Evolutionary conservation across 2,888 invertebrate genomes (phyloP), one percentile per base, ranked within the genome.

Genomic region (Nematopogon swammerdamellus): DNA sequence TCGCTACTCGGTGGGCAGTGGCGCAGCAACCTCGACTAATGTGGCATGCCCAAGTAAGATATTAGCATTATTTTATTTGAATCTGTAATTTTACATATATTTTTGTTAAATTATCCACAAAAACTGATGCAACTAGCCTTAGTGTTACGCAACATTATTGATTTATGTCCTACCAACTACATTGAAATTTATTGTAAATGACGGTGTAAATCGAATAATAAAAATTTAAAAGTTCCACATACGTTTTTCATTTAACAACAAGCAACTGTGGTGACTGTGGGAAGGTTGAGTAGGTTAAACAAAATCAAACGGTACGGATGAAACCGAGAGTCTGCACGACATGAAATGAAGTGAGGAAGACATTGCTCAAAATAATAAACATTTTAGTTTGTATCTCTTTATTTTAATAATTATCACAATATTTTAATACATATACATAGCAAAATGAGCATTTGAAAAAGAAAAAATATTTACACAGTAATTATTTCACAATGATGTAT

Each of bases 151-250:
- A 77, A 77, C 36, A 36, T 25, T 77, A 77, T 79, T 77, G 74
- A 67, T 76, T 77, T 74, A 75, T 79, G 75, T 74, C 76, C 75
- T 76, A 75, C 76, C 72, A 77, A 72, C 74, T 76, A 76, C 79
- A 75, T 77, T 74, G 70, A 77, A 79, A 77, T 76, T 77, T 77
- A 77, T 76, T 79, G 77, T 77, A 79, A 79, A 79, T 79, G 79
- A 79, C 77, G 76, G 77, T 79, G 77, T 79, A 79, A 79, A 77
- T 79, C 79, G 76, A 77, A 79, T 77, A 77, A 77, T 77, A 77
- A 79, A 76, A 75, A 71, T 77, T 75, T 74, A 75, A 76, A 79
- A 79, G 75, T 75, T 75, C 77, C 72, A 42, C 59, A 47, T 58
- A 57, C 68, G 56, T 66, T 74, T 76, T 77, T 60, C 68, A 67